Percentiles rank a stretch among this genome's conserved stretches.
phyloP scores from a whole-genome alignment of 2,113 vertebrate species.

The Ceratotherium simum region DNA sequence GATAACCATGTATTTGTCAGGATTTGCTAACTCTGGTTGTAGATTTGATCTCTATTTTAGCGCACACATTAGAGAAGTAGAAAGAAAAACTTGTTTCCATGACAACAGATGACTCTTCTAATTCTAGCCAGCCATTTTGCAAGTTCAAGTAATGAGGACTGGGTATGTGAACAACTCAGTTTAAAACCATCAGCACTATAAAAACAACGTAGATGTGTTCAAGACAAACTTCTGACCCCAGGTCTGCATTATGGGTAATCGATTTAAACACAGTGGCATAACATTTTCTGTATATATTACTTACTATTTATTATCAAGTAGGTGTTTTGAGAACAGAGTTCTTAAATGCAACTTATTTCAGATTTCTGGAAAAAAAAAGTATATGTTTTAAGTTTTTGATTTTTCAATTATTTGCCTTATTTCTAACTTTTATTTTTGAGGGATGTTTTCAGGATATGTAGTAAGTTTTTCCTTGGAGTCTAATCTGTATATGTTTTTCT shows the following conservation, averaged over 20 bases:
- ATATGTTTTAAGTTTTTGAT: not conserved
- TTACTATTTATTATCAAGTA: not conserved
- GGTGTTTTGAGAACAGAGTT: not conserved
- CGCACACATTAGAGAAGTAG: not conserved
- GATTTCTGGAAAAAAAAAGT: not conserved
- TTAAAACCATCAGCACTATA: not conserved
- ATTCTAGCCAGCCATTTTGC: not conserved
- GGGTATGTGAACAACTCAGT: conserved; percentile 14
- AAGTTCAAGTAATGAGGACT: conserved; percentile 23
- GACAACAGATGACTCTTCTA: not conserved
- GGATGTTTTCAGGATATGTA: not conserved
- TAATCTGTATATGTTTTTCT: not conserved
- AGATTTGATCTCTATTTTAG: conserved; percentile 28
- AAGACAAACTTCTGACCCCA: not conserved
- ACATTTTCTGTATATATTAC: not conserved
- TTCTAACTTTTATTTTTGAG: not conserved
- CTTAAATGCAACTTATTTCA: not conserved
- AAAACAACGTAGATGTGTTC: not conserved
- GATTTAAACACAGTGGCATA: not conserved
- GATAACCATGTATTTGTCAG: not conserved
- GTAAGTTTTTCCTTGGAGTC: not conserved
- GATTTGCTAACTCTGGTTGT: conserved; percentile 35
- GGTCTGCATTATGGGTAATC: not conserved
- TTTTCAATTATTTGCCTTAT: conserved; percentile 3
- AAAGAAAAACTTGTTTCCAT: conserved; percentile 52